Evolutionary conservation across 2,888 invertebrate genomes (phyloP), one percentile per base, ranked within the genome.

Genomic region (Colletes collaris): DNA sequence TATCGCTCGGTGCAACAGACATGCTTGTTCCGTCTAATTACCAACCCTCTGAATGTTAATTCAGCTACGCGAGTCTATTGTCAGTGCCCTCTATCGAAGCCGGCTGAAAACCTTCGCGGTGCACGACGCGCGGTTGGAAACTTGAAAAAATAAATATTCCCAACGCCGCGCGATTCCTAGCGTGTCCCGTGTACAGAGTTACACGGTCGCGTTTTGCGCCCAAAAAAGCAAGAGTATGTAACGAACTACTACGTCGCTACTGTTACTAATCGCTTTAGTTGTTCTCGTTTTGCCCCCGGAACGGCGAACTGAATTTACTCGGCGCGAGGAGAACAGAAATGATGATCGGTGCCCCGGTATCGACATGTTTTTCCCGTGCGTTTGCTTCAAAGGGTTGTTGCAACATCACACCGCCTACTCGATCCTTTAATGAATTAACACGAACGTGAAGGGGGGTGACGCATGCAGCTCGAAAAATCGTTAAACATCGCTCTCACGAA

Each of bases 351-450:
- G 10, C 37, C 7, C 11, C 10, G 37, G 40, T 55, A 50, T 60
- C 60, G 49, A 27, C 59, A 27, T 55, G 53, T 76, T 62, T 70
- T 66, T 58, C 27, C 37, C 52, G 52, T 59, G 35, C 27, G 59
- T 73, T 16, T 40, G 13, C 56, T 40, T 65, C 37, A 64, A 74
- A 67, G 59, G 71, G 63, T 81, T 58, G 58, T 69, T 55, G 59
- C 64, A 62, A 75, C 70, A 62, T 75, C 75, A 27, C 40, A 16
- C 44, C 56, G 64, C 46, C 67, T 63, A 64, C 59, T 16, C 56
- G 65, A 71, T 71, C 65, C 68, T 76, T 65, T 76, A 81, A 81
- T 76, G 81, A 80, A 79, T 81, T 79, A 72, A 81, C 68, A 64
- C 49, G 59, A n/a, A 35, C 37, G 60, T 49, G 37, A 7, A 27